Evolutionary conservation across 2,113 vertebrate species (phyloP), one percentile per base, ranked within the genome.

Genomic region (Turdus rufiventris): DNA sequence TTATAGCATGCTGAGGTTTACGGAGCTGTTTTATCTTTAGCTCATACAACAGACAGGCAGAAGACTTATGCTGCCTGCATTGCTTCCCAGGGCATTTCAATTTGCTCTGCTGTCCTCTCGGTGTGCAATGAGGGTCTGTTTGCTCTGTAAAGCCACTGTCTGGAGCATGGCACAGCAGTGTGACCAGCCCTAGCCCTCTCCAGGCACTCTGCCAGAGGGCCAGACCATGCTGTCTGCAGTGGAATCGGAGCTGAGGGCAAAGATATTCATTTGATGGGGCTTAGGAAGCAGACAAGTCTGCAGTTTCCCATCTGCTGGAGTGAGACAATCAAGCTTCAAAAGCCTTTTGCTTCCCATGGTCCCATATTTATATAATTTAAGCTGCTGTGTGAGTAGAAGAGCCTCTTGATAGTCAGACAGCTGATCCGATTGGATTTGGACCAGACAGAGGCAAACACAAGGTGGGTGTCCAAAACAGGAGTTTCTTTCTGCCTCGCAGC

Each of bases 151-250:
- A 72, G 65, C 60, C 34, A 19, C 56, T 33, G n/a, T 73, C 54
- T 85, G 79, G 77, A 73, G 78, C 0, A 0, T 62, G 60, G 56
- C 79, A 70, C 0, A 0, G 34, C 36, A 38, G 66, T 74, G 67
- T 66, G 60, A 67, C 53, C 13, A 1, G 23, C 58, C 2, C 1
- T 50, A 38, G 61, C 15, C 50, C 45, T 85, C 34, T 47, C 33
- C 34, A 70, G 72, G 34, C 54, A 15, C 31, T n/a, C 45, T 78
- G 80, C 76, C 56, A 66, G 42, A 43, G 2, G 9, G 42, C 56
- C 3, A 1, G 29, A 54, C 51, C 4, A 0, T 0, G 0, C 14
- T 34, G 7, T 38, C 66, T 67, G 38, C 26, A 15, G 16, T 6
- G 0, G 17, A 86, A 71, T 29, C 0, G 0, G 63, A 89, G 84